These are phyloP conservation scores for Agrypnia vestita DNA, from an alignment of 1,140 invertebrate species.

Conservation along the genomic window DNA sequence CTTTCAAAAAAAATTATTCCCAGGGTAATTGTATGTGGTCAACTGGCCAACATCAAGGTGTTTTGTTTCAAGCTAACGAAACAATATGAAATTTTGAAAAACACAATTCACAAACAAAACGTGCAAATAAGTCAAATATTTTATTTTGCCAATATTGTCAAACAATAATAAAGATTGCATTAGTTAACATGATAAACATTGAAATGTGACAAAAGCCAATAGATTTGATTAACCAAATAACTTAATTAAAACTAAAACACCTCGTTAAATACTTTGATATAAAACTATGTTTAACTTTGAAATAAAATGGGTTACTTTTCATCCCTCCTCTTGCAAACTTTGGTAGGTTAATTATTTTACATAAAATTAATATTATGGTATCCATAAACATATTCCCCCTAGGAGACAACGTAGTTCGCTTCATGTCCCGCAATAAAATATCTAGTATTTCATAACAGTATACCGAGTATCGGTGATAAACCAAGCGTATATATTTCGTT, in stretches of 20 bases:
- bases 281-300: slow-evolving; percentile 29
- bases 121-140: slow-evolving; percentile 8
- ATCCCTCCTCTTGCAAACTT: slow-evolving; percentile 42
- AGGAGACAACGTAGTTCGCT: slow-evolving; percentile 17
- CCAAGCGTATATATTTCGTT: slow-evolving; percentile 55
- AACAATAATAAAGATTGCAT: slow-evolving; percentile 21
- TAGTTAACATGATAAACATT: slow-evolving; percentile 23
- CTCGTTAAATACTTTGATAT: slow-evolving; percentile 32
- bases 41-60: background rate
- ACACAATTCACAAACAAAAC: slow-evolving; percentile 29
- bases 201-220: slow-evolving; percentile 32
- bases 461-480: slow-evolving; percentile 45
- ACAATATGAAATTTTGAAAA: background rate
- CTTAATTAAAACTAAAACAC: slow-evolving; percentile 43
- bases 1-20: no score
- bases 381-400: slow-evolving; percentile 9
- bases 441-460: slow-evolving; percentile 21
- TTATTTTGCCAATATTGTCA: slow-evolving; percentile 4
- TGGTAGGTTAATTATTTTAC: slow-evolving; percentile 51
- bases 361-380: slow-evolving; percentile 27
- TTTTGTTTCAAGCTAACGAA: no score
- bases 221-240: slow-evolving; percentile 14
- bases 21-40: no score
- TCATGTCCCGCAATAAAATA: slow-evolving; percentile 3
- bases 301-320: slow-evolving; percentile 2